phyloP scores from a whole-genome alignment of 2,797 vertebrate species.

The Chiroxiphia lanceolata region DNA sequence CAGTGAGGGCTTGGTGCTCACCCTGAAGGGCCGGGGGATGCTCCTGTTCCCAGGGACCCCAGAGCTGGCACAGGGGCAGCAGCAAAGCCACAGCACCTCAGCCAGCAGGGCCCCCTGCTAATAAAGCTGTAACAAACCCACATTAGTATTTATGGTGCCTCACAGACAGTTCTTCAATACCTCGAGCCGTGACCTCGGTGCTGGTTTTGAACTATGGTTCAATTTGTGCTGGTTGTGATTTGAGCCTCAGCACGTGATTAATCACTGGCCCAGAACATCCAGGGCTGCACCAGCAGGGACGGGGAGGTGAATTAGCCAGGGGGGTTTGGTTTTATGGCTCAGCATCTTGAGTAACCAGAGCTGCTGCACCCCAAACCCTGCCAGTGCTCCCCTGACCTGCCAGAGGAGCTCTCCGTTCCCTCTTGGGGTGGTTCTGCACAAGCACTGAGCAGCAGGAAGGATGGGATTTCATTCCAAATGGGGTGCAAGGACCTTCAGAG shows the following conservation, averaged over 20 bases:
- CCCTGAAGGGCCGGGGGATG: fast-evolving
- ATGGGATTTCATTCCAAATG: fast-evolving
- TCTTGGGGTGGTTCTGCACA: background rate
- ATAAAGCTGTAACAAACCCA: background rate
- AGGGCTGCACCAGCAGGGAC: background rate
- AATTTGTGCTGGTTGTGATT: slow-evolving; percentile 10
- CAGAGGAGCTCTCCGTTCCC: fast-evolving
- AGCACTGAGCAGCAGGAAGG: background rate
- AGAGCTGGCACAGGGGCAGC: too few species aligned
- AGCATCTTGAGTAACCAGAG: background rate
- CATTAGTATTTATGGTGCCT: background rate
- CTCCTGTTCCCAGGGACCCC: fast-evolving
- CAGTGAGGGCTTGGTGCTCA: fast-evolving
- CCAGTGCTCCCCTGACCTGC: background rate
- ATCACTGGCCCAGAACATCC: background rate
- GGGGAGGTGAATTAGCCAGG: background rate
- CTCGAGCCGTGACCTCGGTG: background rate
- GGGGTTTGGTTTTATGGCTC: background rate
- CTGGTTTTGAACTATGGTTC: slow-evolving; percentile 32
- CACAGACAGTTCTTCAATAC: background rate
- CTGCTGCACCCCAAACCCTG: background rate
- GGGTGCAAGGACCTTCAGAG: fast-evolving
- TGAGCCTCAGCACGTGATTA: background rate
- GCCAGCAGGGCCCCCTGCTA: background rate
- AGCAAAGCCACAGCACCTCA: background rate